Percentiles rank a stretch among this genome's conserved stretches.
phyloP scores from a whole-genome alignment of 2,888 invertebrate species.

The Aporophyla lueneburgensis region DNA sequence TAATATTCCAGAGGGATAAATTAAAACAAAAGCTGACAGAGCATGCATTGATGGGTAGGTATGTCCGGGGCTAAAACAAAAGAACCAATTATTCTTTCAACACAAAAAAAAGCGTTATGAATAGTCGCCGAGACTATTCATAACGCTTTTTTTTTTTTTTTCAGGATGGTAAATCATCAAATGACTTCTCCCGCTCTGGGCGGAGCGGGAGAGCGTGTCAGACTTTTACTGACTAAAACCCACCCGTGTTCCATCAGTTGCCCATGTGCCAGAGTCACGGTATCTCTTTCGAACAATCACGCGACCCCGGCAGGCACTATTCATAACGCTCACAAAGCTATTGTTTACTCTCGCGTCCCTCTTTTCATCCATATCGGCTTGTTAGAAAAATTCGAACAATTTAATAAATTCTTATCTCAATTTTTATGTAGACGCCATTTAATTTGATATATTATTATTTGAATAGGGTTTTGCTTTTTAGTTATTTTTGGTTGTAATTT shows the following conservation, averaged over 20 bases:
- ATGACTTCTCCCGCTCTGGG: too few species aligned
- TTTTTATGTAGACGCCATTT: constrained; percentile 38
- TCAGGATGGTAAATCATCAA: too few species aligned
- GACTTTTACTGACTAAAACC: too few species aligned
- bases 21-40: constrained; percentile 68
- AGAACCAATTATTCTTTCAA: constrained; percentile 73
- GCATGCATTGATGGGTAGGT: constrained; percentile 66
- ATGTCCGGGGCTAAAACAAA: constrained; percentile 57
- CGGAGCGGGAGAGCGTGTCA: too few species aligned
- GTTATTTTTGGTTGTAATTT: constrained; percentile 11
- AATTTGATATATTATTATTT: constrained; percentile 36
- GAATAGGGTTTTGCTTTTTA: constrained; percentile 5
- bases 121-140: too few species aligned
- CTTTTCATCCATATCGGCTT: constrained; percentile 53
- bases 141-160: too few species aligned
- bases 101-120: too few species aligned
- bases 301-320: too few species aligned
- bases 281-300: too few species aligned
- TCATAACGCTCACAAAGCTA: constrained; percentile 67
- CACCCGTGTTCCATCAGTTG: too few species aligned
- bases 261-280: too few species aligned
- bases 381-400: constrained; percentile 58
- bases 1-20: constrained; percentile 61
- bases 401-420: constrained; percentile 47
- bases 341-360: constrained; percentile 62